Base-by-base conservation (phyloP, 2,797 vertebrate genomes). In the Emydoidea blandingii region DNA sequence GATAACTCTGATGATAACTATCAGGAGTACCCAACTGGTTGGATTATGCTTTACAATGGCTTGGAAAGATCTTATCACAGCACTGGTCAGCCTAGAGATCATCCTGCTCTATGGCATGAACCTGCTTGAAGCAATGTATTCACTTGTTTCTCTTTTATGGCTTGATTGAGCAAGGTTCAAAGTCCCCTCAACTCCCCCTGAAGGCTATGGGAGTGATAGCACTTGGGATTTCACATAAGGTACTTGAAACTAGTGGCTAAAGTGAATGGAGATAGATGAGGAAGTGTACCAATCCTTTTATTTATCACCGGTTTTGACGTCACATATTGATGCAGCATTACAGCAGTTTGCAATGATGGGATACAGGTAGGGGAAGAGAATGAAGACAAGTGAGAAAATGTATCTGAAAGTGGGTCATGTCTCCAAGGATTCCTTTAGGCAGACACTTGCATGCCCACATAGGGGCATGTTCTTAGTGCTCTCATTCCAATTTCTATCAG, bases 221-320 rank as follows among this genome's bases (percentile, higher is more conserved):
- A 15, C 88, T 88, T 92, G 47, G 72, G 82, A 79, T 82, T 56
- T 89, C 87, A 52, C 87, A 94, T 53, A 29, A 85, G 87, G 31
- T 34, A 16, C 29, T 89, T 25, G 93, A 79, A 49, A 31, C 79
- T 10, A n/a, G 12, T 41, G 72, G 50, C 52, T 82, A 6, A 25
- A 27, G 27, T 81, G 89, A 86, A 87, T 50, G n/a, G 81, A 27
- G 52, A 68, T 76, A 82, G 52, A 95, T 84, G 49, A 92, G 79
- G 87, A 59, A 87, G 62, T 65, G 23, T 11, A 86, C 59, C 34
- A 81, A 79, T 79, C 34, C 49, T 82, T 91, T 53, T 37, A 92
- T 83, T 96, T 96, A 91, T 91, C 89, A 88, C 92, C 90, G 92
- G 91, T 93, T 91, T 74, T 95, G 93, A 90, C 85, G 74, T 92